Base-by-base conservation (phyloP, 2,888 invertebrate genomes). In the Drosophila paramelanica region DNA sequence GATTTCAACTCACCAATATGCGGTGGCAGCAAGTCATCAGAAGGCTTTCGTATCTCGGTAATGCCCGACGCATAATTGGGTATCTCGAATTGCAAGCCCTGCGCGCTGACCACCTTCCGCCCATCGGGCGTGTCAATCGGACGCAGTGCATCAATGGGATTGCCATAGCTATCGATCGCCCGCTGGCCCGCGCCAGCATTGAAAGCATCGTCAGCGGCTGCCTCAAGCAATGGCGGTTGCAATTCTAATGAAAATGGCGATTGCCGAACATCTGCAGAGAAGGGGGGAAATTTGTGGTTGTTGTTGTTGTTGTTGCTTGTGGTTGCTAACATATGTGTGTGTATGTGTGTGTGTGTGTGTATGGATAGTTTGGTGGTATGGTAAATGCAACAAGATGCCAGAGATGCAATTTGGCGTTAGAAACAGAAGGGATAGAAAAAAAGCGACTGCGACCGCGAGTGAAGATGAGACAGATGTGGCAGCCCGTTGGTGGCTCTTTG, bases 11-110 rank as follows among this genome's bases (percentile, higher is more conserved):
- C 91, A 91, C 91, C 91, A 92, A 91, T 81, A 72, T 91, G 91
- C 89, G 91, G 92, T 81, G 92, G 92, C 81, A 92, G 83, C 81
- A 92, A 72, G 76, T 91, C 92, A 64, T 90, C 91, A 36, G 89
- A 72, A 4, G 92, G 92, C 81, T 91, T 87, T 68, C 89, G 90
- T 56, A 92, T 90, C 80, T 92, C 92, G 47, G 92, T 92, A 62
- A 92, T 92, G 69, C 92, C 92, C 52, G 92, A 92, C 36, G 92
- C 92, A 83, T 92, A 92, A 64, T 86, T 92, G 43, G 92, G 92
- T 79, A 92, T 92, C 90, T 92, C 91, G 66, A 92, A 92, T 79
- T 92, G 90, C 53, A 92, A 75, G 52, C 92, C 92, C 67, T 92
- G 88, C 3, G 91, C 90, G 68, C 88, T 91, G 57, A 91, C 81